Evolutionary conservation across 92 coral and sea anemone genomes (phyloP), one percentile per base, ranked within the genome.

Genomic region (Scolanthus callimorphus): DNA sequence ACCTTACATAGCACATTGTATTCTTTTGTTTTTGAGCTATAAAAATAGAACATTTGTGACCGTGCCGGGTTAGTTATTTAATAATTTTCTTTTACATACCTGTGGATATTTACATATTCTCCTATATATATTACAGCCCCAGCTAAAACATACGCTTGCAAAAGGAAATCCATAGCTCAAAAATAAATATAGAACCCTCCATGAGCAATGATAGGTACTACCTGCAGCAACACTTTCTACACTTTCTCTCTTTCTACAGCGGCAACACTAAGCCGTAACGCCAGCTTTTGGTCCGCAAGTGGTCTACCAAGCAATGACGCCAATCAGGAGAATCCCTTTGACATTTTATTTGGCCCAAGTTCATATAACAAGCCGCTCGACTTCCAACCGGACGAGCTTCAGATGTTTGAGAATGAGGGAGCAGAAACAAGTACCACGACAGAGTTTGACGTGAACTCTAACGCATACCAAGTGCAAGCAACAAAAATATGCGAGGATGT

Each of bases 281-380:
- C 67, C 62, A 83, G 82, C 20, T 78, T 78, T 52, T 87, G 96
- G 96, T 73, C 88, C 9, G 55, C 85, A 12, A 88, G 82, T n/a
- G 63, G 70, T 25, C 63, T 70, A 17, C 45, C 17, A 8, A 67
- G 67, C 17, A 72, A 57, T 25, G 75, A 60, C 37, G 73, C 67
- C 27, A 77, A 74, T 29, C 82, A 74, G 12, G 62, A 47, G 27
- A 70, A 62, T 10, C 64, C 90, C 2, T 71, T 83, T 37, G 72
- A 87, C 55, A 50, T 79, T 56, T 51, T 87, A 9, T 87, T 78
- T 43, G 86, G 90, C 21, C 79, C 86, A 52, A 83, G 71, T 41
- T 55, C 90, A 31, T 68, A 64, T 48, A 53, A 68, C 52, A 74
- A 83, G 52, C 96, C 96, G 0, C 81, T 87, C 51, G 78, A 83